phyloP scores from a whole-genome alignment of 2,797 vertebrate species.

The Lophura swinhoii region DNA sequence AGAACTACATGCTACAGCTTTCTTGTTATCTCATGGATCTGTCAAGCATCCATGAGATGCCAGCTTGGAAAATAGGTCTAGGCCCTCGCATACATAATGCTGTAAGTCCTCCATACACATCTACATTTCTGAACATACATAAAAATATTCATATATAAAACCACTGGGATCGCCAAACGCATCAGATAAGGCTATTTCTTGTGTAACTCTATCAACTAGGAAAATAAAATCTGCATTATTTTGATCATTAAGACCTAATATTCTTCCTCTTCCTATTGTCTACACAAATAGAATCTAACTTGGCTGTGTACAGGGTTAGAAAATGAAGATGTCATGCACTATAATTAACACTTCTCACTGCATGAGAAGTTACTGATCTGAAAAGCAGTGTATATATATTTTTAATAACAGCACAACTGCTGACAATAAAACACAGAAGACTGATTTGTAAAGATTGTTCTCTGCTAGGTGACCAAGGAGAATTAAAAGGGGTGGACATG shows the following conservation, averaged over 20 bases:
- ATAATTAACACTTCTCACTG: not conserved
- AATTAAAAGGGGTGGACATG: not conserved
- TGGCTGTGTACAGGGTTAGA: not conserved
- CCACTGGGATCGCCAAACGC: not conserved
- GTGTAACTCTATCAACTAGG: not conserved
- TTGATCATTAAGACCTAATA: not conserved
- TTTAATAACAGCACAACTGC: not conserved
- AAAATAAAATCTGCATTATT: not conserved
- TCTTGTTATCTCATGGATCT: not conserved
- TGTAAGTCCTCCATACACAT: not conserved
- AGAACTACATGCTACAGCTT: fast-evolving
- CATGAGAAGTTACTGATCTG: not conserved
- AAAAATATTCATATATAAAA: not conserved
- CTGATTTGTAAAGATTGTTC: not conserved
- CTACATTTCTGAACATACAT: not conserved
- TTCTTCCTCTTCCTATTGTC: not conserved
- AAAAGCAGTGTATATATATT: not conserved
- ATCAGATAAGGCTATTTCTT: not conserved
- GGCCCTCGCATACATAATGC: not conserved
- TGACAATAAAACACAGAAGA: not conserved
- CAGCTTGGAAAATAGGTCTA: not conserved
- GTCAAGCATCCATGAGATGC: not conserved
- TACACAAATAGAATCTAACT: not conserved
- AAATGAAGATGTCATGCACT: not conserved
- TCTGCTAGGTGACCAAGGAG: not conserved